Evolutionary conservation across 2,888 invertebrate genomes (phyloP).

Genomic region (Cantharis lateralis): DNA sequence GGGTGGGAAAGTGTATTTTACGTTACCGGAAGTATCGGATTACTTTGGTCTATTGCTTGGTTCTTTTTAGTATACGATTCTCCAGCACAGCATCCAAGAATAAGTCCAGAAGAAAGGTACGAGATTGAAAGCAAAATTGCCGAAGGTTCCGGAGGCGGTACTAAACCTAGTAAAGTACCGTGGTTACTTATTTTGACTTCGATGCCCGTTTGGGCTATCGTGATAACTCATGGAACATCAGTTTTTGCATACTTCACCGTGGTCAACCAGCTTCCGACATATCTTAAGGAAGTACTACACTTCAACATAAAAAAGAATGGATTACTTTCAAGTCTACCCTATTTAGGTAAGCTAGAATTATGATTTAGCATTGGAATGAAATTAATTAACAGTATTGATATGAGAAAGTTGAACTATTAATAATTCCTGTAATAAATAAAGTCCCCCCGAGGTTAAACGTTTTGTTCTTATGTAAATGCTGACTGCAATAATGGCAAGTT

Average conservation of each 20-base stretch:
- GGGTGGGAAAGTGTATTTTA: constrained; percentile 94
- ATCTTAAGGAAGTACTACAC: constrained; percentile 78
- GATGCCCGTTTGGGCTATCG: constrained; percentile 82
- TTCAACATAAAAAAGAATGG: constrained; percentile 87
- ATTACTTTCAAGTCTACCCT: constrained; percentile 81
- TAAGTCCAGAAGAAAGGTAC: constrained; percentile 69
- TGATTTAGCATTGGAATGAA: background rate
- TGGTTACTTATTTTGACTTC: constrained; percentile 74
- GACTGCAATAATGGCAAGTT: background rate
- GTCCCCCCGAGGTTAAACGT: background rate
- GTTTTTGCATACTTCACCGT: constrained; percentile 90
- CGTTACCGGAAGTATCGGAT: constrained; percentile 75
- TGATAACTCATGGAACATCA: constrained; percentile 80
- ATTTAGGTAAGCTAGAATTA: constrained; percentile 63
- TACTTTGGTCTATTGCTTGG: constrained; percentile 83
- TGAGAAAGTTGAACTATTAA: background rate
- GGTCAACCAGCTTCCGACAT: constrained; percentile 84
- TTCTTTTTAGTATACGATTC: constrained; percentile 80
- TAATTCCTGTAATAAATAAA: background rate
- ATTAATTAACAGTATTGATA: background rate
- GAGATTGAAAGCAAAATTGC: constrained; percentile 72
- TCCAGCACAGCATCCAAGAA: constrained; percentile 82
- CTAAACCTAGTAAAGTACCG: constrained; percentile 65
- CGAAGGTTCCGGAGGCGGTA: constrained; percentile 43
- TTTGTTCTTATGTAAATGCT: background rate